Evolutionary conservation across 2,888 invertebrate genomes (phyloP), one percentile per base, ranked within the genome.

Genomic region (Ceramica pisi): DNA sequence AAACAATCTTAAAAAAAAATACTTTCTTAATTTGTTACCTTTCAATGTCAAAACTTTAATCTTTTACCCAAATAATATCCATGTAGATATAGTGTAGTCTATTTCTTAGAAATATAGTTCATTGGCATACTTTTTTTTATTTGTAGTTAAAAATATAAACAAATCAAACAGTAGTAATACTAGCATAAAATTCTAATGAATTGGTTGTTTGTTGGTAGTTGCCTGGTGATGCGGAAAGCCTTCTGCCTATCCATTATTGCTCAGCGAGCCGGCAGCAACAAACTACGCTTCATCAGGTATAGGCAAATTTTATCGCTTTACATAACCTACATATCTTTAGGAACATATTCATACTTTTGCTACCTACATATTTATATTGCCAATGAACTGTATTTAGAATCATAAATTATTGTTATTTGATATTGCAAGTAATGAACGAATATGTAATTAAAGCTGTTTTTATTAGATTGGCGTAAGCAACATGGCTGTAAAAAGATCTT

Each of bases 401-500:
- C 21, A 56, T 48, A 4, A 21, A 55, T 51, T 61, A 62, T 41
- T 57, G 14, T 63, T 46, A 63, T 38, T 46, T 41, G 26, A 44
- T 48, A 59, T 38, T 61, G 51, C 1, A 21, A 56, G 21, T 14
- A 51, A 65, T 41, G 31, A n/a, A 51, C 26, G 10, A 66, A 60
- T 53, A 60, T 60, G 4, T 71, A 51, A 68, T 63, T 67, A 41
- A 59, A 67, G 78, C 81, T 73, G 76, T 81, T 78, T 80, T 75
- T 83, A 77, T 87, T 87, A 95, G 94, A 92, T 95, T 70, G 90
- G 92, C 66, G 92, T 96, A 61, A 90, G 92, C 80, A 96, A 95
- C 72, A 95, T 96, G 88, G 96, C 91, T 57, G 92, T 97, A 71
- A 97, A 97, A 92, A 97, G 98, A 90, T 98, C 98, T 77, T 98